phyloP scores from a whole-genome alignment of 2,797 vertebrate species.

The Percopsis omiscomaycus region DNA sequence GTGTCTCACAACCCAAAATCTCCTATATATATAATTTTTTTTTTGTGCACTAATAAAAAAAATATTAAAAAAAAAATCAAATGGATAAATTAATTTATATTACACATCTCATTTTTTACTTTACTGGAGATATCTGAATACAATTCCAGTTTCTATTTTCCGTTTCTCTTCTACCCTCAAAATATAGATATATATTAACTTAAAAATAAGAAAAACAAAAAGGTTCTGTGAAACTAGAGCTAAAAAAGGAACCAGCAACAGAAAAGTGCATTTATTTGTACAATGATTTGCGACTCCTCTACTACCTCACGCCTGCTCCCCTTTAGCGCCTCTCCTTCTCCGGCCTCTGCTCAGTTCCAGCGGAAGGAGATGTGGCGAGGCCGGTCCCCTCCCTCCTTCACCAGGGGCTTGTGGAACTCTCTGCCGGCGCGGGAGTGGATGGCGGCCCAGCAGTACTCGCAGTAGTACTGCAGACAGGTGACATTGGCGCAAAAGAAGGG shows the following conservation, averaged over 20 bases:
- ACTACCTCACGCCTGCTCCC: constrained; percentile 71
- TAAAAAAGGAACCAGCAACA: constrained; percentile 88
- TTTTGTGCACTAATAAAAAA: constrained; percentile 73
- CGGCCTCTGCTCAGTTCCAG: constrained; percentile 86
- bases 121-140: constrained; percentile 74
- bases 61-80: constrained; percentile 66
- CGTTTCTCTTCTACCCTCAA: constrained; percentile 64
- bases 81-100: constrained; percentile 76
- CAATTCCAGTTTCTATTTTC: constrained; percentile 74
- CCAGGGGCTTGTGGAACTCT: constrained; percentile 99
- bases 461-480: constrained; percentile 99
- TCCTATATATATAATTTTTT: constrained; percentile 59
- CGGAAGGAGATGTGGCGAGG: constrained; percentile 99
- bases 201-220: constrained; percentile 50
- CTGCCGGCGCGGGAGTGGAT: constrained; percentile 97
- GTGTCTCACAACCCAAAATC: constrained; percentile 71
- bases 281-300: constrained; percentile 82
- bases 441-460: constrained; percentile 99
- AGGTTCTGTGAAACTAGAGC: constrained; percentile 74
- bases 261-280: constrained; percentile 98
- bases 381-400: constrained; percentile 98
- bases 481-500: constrained; percentile 99
- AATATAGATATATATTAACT: constrained; percentile 78
- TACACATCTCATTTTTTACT: constrained; percentile 66
- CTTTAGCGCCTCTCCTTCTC: constrained; percentile 62